phyloP scores from a whole-genome alignment of 1,140 invertebrate genomes.

The Drosophila prosaltans region DNA sequence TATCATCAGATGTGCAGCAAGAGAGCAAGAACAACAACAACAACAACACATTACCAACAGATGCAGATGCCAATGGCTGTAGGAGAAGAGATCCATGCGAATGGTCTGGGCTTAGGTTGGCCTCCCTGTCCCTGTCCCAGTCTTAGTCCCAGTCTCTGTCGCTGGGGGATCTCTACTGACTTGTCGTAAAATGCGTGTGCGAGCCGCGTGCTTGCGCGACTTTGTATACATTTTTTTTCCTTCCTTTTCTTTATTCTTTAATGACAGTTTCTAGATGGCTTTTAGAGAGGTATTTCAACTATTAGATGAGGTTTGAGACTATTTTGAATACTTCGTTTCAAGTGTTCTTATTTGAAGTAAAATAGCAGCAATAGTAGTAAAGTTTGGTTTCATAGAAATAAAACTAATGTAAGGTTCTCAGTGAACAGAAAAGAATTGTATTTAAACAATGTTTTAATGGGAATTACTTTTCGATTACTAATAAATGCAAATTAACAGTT shows the following conservation, averaged over 20 bases:
- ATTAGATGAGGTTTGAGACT: neutral
- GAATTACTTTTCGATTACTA: too few relatives aligned
- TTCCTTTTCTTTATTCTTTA: conserved; percentile 46
- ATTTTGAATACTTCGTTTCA: too few relatives aligned
- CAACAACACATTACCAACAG: neutral
- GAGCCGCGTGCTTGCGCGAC: conserved; percentile 60
- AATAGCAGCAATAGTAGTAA: too few relatives aligned
- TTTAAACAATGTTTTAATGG: too few relatives aligned
- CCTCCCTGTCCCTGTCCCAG: neutral
- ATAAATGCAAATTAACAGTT: too few relatives aligned
- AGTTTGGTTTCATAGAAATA: too few relatives aligned
- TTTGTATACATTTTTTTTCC: conserved; percentile 1
- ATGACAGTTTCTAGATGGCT: conserved; percentile 62
- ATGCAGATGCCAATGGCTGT: neutral
- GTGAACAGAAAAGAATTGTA: too few relatives aligned
- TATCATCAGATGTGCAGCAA: conserved; percentile 69
- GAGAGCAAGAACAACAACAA: neutral
- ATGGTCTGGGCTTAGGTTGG: conserved; percentile 12
- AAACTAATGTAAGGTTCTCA: too few relatives aligned
- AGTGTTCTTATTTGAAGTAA: too few relatives aligned
- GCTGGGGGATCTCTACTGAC: conserved; percentile 44
- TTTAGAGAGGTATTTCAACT: conserved; percentile 17
- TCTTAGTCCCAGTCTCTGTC: neutral
- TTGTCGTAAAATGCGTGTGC: conserved; percentile 82
- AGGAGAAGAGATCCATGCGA: neutral